Percentiles rank a stretch among this genome's conserved stretches.
Evolutionary conservation across 2,113 vertebrate genomes (phyloP).

Genomic region (Chloroceryle aenea): DNA sequence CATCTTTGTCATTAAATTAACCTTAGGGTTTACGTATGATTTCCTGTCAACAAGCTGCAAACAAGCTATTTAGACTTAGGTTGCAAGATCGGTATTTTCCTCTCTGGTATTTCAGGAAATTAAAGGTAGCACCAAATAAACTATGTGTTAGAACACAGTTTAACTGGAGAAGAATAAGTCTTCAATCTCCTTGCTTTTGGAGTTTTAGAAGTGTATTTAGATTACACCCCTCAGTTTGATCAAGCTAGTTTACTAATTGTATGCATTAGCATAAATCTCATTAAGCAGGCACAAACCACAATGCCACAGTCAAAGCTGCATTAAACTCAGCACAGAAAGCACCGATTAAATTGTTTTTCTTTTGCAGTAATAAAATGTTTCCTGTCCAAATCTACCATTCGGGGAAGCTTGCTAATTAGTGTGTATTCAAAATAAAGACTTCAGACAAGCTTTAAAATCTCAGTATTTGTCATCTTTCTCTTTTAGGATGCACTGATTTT

Average conservation of each 20-base stretch:
- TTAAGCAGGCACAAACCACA: neutral
- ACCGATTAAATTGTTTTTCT: neutral
- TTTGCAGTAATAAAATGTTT: neutral
- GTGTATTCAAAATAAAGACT: neutral
- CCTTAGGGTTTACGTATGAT: neutral
- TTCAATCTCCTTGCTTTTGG: neutral
- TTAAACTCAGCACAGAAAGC: neutral
- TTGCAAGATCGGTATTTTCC: neutral
- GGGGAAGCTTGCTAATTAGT: neutral
- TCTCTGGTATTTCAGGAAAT: neutral
- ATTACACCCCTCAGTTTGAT: neutral
- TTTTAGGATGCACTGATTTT: neutral
- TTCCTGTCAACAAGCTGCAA: neutral
- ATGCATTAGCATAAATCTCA: constrained; percentile 33
- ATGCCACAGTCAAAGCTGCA: neutral
- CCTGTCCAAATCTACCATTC: neutral
- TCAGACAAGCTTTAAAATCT: neutral
- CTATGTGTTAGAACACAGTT: neutral
- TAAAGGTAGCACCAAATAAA: neutral
- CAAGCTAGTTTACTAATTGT: neutral
- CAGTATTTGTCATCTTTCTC: neutral
- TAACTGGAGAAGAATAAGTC: neutral
- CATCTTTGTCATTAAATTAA: neutral
- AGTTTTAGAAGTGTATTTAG: neutral
- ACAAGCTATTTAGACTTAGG: neutral